Evolutionary conservation across 1,140 invertebrate species (phyloP), one percentile per base, ranked within the genome.

Genomic region (Odontomachus brunneus): DNA sequence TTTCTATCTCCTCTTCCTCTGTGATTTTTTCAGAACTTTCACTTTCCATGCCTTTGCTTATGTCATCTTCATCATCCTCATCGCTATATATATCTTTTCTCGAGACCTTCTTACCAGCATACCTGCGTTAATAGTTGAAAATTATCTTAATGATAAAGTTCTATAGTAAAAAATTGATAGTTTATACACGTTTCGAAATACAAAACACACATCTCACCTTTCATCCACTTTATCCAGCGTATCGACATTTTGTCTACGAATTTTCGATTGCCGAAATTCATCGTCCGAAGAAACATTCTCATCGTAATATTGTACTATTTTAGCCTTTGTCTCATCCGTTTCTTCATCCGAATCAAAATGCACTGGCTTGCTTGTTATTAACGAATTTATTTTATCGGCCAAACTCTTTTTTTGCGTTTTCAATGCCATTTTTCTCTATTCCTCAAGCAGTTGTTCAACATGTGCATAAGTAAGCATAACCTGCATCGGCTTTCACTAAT

Each of bases 71-170:
- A 22, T 91, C 87, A 22, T 90, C 85, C 14, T 90, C 88, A 17
- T 89, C 88, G 44, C 88, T 82, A 53, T 89, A 93, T 48, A 94
- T 76, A 62, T 94, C 93, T 85, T 95, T 96, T 55, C 95, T 94
- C 51, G 95, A 95, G 26, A 95, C 92, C 63, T 96, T 96, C 94
- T 96, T 95, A 0, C 97, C 97, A 62, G 95, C 95, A 92, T 98
- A 98, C 76, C 96, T 96, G 38, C 12, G 81, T 29, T 12, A 78
- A 26, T 2, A 62, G 3, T 44, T 44, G n/a, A 49, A 51, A 3
- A 44, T 44, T 33, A 44, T 44, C 29, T 33, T 29, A 53, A 51
- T n/a, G n/a, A 55, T 44, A 17, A 24, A 0, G 51, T 38, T n/a
- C n/a, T n/a, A 49, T 12, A n/a, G 44, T 19, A 22, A 26, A 53